Conservation (phyloP, 2,113 vertebrate species). For the Nycticryphes semicollaris region DNA sequence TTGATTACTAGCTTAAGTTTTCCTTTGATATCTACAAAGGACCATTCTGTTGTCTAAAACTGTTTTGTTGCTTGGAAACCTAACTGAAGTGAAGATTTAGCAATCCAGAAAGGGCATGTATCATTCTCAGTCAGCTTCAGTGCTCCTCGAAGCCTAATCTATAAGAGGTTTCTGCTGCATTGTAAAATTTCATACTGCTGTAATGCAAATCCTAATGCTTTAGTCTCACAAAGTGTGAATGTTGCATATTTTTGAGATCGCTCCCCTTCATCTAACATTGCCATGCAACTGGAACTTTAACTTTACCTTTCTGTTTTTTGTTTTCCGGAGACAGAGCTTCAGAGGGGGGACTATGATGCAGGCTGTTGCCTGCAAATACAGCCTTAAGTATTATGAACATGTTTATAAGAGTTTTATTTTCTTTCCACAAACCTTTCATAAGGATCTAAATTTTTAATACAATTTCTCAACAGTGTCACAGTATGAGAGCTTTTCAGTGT, state of each 20-base stretch:
- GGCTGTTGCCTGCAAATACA: not conserved
- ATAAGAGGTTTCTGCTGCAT: conserved; percentile 12
- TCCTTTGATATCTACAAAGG: conserved; percentile 23
- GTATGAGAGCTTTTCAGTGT: not conserved
- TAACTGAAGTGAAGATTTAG: conserved; percentile 18
- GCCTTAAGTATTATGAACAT: not conserved
- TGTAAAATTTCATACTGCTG: not conserved
- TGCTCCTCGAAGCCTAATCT: not conserved
- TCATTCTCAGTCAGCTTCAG: not conserved
- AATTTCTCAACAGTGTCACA: not conserved
- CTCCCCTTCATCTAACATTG: not conserved
- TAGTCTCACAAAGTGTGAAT: not conserved
- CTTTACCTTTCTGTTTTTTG: not conserved
- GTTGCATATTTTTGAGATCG: not conserved
- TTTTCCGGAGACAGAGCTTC: not conserved
- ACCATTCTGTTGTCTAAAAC: conserved; percentile 44
- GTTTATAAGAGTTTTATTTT: not conserved
- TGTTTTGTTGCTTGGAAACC: conserved; percentile 59
- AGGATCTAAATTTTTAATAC: conserved; percentile 21
- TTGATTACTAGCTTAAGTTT: conserved; percentile 24
- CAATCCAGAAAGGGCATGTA: not conserved
- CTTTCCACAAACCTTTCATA: not conserved
- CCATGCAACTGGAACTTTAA: not conserved
- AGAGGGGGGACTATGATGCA: not conserved
- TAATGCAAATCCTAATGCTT: not conserved